A percentile compares a stretch with the other conserved stretches of the same genome.
Conservation (phyloP, 1,140 invertebrate genomes). For the Lerema accius region DNA sequence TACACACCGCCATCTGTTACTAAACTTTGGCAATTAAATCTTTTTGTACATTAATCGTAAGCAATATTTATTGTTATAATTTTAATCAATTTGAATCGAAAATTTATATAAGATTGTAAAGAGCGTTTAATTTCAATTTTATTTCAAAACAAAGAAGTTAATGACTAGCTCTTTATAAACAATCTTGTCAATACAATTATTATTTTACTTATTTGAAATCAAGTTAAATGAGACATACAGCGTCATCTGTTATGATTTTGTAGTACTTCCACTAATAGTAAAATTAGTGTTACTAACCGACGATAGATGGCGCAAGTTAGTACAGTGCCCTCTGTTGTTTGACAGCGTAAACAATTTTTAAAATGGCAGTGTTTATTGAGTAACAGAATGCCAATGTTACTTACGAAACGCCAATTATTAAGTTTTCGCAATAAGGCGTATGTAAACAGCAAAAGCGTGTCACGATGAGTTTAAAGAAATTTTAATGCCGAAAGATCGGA, state of each 20-base stretch:
- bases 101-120: too few species aligned
- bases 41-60: too few species aligned
- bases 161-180: too few species aligned
- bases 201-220: too few species aligned
- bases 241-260: neutral
- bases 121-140: too few species aligned
- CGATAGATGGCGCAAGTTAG: neutral
- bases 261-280: neutral
- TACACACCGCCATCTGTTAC: neutral
- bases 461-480: constrained; percentile 23
- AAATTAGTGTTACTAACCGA: neutral
- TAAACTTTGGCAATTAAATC: neutral
- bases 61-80: too few species aligned
- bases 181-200: too few species aligned
- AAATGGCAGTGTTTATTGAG: constrained; percentile 2
- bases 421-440: constrained; percentile 21
- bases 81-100: too few species aligned
- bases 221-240: neutral
- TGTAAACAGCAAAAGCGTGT: constrained; percentile 29
- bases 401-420: constrained; percentile 30
- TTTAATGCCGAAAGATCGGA: constrained; percentile 7
- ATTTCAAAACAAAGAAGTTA: too few species aligned
- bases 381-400: constrained; percentile 15
- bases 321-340: neutral
- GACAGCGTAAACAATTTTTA: neutral